Conservation (phyloP, 2,797 vertebrate species). For the Chromis chromis region DNA sequence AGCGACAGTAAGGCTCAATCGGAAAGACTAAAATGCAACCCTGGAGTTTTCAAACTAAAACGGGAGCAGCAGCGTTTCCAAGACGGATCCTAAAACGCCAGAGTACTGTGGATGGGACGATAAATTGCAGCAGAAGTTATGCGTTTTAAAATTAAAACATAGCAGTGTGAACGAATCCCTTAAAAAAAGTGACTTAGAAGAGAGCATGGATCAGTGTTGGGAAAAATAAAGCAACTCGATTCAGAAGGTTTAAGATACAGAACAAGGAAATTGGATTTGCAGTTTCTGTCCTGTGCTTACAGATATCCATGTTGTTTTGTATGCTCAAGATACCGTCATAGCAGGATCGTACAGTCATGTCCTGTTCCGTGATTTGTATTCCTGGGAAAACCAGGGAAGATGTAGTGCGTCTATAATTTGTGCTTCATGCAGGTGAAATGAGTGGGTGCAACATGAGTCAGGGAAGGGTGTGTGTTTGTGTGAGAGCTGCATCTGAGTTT, state of each 20-base stretch:
- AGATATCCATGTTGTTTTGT: background rate
- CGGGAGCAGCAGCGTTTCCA: too few relatives aligned
- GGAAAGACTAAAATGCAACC: too few relatives aligned
- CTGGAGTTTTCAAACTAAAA: too few relatives aligned
- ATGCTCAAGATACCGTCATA: background rate
- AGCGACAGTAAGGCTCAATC: too few relatives aligned
- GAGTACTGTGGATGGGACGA: too few relatives aligned
- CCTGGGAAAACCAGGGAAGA: constrained; percentile 54
- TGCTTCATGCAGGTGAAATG: constrained; percentile 60
- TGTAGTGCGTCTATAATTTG: constrained; percentile 35
- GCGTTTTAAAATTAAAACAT: too few relatives aligned
- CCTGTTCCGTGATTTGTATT: constrained; percentile 7
- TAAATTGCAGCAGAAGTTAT: too few relatives aligned
- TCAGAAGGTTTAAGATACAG: constrained; percentile 7
- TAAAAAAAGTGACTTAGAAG: background rate
- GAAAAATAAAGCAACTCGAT: constrained; percentile 9
- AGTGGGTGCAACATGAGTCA: constrained; percentile 65
- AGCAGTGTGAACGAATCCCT: too few relatives aligned
- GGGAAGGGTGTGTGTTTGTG: constrained; percentile 40
- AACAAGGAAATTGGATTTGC: background rate
- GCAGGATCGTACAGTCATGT: background rate
- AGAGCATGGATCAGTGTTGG: background rate
- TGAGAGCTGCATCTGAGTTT: constrained; percentile 25
- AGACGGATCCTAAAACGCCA: too few relatives aligned
- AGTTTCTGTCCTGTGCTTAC: background rate